Percentiles rank a stretch among this genome's conserved stretches.
phyloP scores from a whole-genome alignment of 2,113 vertebrate species.

The Dermatemys mawii region DNA sequence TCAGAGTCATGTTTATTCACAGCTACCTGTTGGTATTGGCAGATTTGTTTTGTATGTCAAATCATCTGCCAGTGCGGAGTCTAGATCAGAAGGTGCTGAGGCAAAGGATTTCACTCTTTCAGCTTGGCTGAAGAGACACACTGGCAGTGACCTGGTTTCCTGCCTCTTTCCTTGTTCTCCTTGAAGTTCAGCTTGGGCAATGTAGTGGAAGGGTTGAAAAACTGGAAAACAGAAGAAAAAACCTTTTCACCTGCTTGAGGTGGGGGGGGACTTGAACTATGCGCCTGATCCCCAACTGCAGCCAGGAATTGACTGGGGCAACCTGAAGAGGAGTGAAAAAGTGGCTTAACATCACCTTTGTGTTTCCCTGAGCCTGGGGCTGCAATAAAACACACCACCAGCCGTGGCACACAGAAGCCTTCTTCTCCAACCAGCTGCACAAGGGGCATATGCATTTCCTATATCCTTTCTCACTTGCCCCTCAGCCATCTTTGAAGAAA shows the following conservation, averaged over 20 bases:
- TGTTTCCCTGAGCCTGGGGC: background rate
- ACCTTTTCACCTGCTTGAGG: fast-evolving
- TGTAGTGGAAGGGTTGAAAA: fast-evolving
- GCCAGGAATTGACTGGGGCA: background rate
- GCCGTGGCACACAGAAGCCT: background rate
- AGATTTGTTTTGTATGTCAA: background rate
- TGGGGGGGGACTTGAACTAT: background rate
- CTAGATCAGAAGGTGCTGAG: background rate
- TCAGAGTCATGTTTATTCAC: background rate
- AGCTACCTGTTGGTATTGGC: background rate
- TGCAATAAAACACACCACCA: background rate
- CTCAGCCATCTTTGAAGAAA: background rate
- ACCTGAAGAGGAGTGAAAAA: background rate
- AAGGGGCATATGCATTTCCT: background rate
- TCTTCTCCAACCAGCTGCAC: background rate
- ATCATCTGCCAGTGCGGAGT: background rate
- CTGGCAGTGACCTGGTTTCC: background rate
- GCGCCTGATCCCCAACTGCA: background rate
- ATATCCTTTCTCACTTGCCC: background rate
- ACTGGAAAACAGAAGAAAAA: background rate
- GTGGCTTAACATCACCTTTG: background rate
- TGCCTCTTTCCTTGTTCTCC: background rate
- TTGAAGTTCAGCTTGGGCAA: background rate
- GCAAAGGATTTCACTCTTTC: background rate
- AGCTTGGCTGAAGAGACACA: background rate